phyloP scores from a whole-genome alignment of 2,888 invertebrate genomes.

The Monopis laevigella region DNA sequence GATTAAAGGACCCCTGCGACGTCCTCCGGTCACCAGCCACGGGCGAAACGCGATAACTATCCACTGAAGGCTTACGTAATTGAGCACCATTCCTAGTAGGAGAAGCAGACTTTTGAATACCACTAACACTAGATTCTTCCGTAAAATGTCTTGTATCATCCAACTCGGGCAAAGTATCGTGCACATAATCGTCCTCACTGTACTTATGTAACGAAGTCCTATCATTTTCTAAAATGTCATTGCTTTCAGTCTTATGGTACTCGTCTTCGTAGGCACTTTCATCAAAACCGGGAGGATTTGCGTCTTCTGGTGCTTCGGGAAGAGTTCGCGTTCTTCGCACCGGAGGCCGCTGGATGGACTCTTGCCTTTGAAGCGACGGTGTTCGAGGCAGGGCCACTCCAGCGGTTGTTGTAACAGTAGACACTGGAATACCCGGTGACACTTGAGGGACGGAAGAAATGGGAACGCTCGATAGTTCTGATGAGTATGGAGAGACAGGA shows the following conservation, averaged over 20 bases:
- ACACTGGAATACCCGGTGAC: slow-evolving; percentile 40
- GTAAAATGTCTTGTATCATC: slow-evolving; percentile 43
- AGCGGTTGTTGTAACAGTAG: slow-evolving; percentile 41
- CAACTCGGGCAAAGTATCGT: slow-evolving; percentile 47
- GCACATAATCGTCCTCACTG: slow-evolving; percentile 48
- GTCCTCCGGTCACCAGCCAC: slow-evolving; percentile 53
- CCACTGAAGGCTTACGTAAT: slow-evolving; percentile 51
- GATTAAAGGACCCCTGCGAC: slow-evolving; percentile 60
- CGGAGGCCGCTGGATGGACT: slow-evolving; percentile 59
- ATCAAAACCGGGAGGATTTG: slow-evolving; percentile 48
- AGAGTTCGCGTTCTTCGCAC: slow-evolving; percentile 56
- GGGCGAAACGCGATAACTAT: slow-evolving; percentile 56
- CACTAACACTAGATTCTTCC: slow-evolving; percentile 34
- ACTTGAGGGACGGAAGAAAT: slow-evolving; percentile 51
- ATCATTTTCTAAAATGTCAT: slow-evolving; percentile 42
- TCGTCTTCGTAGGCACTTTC: slow-evolving; percentile 66
- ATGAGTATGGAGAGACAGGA: slow-evolving; percentile 39
- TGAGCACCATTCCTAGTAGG: slow-evolving; percentile 41
- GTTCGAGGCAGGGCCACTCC: slow-evolving; percentile 46
- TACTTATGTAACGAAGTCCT: slow-evolving; percentile 49
- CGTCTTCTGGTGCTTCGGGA: slow-evolving; percentile 58
- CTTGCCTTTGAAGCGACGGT: slow-evolving; percentile 55
- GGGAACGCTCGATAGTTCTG: slow-evolving; percentile 37
- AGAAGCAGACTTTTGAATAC: slow-evolving; percentile 45
- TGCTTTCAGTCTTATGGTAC: slow-evolving; percentile 62